Evolutionary conservation across 2,888 invertebrate genomes (phyloP).

Genomic region (Drosophila anomelani): DNA sequence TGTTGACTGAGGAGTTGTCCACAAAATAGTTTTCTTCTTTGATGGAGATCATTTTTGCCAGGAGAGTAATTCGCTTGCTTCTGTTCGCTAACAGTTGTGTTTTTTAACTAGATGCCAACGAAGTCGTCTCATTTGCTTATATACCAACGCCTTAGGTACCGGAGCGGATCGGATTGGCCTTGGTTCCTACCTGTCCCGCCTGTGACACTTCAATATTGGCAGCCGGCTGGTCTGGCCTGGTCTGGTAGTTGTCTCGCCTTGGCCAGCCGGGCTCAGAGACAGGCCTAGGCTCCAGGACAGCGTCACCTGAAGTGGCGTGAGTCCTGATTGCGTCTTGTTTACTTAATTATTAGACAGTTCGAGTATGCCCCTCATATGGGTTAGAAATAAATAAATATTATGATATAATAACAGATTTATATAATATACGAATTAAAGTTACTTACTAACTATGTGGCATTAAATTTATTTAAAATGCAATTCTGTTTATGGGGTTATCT

Average conservation of each 20-base stretch:
- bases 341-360: slow-evolving; percentile 11
- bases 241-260: slow-evolving; percentile 39
- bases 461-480: background rate
- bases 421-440: too few species aligned
- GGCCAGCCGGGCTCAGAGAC: slow-evolving; percentile 20
- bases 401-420: too few species aligned
- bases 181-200: slow-evolving; percentile 39
- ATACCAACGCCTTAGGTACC: slow-evolving; percentile 62
- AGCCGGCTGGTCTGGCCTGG: slow-evolving; percentile 47
- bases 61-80: slow-evolving; percentile 19
- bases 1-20: slow-evolving; percentile 4
- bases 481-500: background rate
- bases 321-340: slow-evolving; percentile 30
- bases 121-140: slow-evolving; percentile 51
- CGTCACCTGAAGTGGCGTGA: slow-evolving; percentile 38
- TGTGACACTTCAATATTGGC: slow-evolving; percentile 1
- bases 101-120: slow-evolving; percentile 67
- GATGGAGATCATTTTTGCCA: slow-evolving; percentile 10
- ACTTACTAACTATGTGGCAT: background rate
- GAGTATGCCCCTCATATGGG: background rate
- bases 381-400: too few species aligned
- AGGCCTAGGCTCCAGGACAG: slow-evolving; percentile 20
- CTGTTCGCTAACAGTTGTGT: slow-evolving; percentile 47
- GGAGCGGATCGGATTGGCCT: slow-evolving; percentile 34
- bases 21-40: slow-evolving; percentile 37